A percentile compares a stretch with the other conserved stretches of the same genome.
Conservation (phyloP, 2,113 vertebrate genomes). For the Elgaria multicarinata region DNA sequence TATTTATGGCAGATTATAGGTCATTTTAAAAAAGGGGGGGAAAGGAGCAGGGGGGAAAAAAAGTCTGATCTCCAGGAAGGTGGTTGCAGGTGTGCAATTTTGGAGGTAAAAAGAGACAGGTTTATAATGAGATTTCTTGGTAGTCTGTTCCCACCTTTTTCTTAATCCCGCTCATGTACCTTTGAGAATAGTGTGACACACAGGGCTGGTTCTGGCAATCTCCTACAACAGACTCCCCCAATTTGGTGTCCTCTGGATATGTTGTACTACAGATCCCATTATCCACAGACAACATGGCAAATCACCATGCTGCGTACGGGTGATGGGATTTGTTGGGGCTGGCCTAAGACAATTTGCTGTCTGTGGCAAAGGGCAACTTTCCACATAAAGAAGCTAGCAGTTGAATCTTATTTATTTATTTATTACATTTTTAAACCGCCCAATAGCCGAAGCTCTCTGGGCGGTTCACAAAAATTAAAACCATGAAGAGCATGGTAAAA, state of each 20-base stretch:
- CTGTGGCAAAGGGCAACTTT: too few relatives aligned
- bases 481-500: too few relatives aligned
- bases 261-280: not conserved
- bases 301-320: too few relatives aligned
- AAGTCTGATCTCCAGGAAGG: not conserved
- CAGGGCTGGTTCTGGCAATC: not conserved
- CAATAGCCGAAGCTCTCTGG: too few relatives aligned
- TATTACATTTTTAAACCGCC: too few relatives aligned
- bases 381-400: too few relatives aligned
- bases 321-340: too few relatives aligned
- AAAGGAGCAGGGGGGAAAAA: too few relatives aligned
- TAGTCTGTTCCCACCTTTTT: not conserved
- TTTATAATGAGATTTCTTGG: rapidly evolving
- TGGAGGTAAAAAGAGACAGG: not conserved
- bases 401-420: too few relatives aligned
- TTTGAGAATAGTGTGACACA: not conserved
- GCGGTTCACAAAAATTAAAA: too few relatives aligned
- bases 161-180: not conserved
- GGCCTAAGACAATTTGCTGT: too few relatives aligned
- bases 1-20: not conserved
- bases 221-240: not conserved
- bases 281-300: not conserved
- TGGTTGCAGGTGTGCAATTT: not conserved
- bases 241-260: not conserved
- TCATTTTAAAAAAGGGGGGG: not conserved